These are phyloP conservation scores for Hyperoodon ampullatus DNA, from an alignment of 2,113 vertebrate species.

Conservation along the genomic window DNA sequence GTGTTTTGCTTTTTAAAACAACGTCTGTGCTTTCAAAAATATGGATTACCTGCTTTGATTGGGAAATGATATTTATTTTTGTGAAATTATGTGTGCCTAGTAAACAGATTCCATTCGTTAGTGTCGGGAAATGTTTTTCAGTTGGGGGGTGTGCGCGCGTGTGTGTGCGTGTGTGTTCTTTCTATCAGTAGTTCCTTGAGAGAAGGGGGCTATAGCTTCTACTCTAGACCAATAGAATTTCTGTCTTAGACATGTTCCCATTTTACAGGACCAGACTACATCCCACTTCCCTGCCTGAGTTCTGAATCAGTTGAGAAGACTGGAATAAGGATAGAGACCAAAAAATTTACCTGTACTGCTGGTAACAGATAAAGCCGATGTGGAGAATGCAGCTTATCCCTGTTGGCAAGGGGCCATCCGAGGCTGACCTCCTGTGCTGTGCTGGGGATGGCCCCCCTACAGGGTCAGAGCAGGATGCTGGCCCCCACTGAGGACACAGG, in stretches of 20 bases:
- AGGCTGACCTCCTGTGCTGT: not conserved
- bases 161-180: not conserved
- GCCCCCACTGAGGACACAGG: not conserved
- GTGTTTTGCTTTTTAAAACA: not conserved
- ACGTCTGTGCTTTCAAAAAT: not conserved
- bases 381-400: not conserved
- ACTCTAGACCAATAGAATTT: not conserved
- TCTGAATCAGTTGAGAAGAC: not conserved
- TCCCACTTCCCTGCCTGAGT: not conserved
- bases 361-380: not conserved
- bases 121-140: not conserved
- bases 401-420: not conserved
- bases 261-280: not conserved
- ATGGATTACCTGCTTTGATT: not conserved
- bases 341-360: not conserved
- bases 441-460: not conserved
- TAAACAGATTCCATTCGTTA: not conserved
- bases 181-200: not conserved
- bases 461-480: not conserved
- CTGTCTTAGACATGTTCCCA: not conserved
- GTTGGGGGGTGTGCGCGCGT: not conserved
- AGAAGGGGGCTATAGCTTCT: not conserved
- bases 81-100: not conserved
- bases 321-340: not conserved
- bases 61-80: not conserved